Evolutionary conservation across 2,797 vertebrate species (phyloP), one percentile per base, ranked within the genome.

Genomic region (Halcyon smyrnensis): DNA sequence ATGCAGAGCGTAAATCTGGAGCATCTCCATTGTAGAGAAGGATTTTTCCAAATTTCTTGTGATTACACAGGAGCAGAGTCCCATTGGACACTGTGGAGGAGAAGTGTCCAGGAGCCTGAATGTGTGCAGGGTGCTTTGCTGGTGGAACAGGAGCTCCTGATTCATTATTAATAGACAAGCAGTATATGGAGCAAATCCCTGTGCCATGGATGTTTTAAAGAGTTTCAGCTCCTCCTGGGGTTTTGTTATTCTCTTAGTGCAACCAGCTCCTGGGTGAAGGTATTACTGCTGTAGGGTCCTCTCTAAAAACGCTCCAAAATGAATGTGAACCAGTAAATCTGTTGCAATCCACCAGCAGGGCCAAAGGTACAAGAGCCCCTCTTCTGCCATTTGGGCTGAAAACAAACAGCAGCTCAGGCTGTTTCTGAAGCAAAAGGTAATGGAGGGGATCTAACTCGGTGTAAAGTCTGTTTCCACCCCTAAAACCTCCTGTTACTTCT

Each of bases 41-140:
- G 41, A 64, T 67, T 90, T 85, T 18, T 74, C 70, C 41, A 6
- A 30, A 41, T 77, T 84, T 74, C 76, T 63, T 2, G 0, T 34
- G 71, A 41, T 18, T 51, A 32, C 12, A 25, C 12, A 37, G 69
- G 70, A 91, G 21, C 4, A 2, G 37, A n/a, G 24, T 36, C 65
- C 41, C 0, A 0, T 27, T 67, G 70, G 53, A 23, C 11, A 46
- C 36, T 1, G 3, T 2, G 5, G 8, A 34, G 68, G 28, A 0
- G 1, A 73, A 34, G 17, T 48, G 46, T 60, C 15, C 65, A 39
- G 46, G 68, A 94, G n/a, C 18, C 57, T 9, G 2, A 11, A 27
- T 1, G 15, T 21, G 56, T n/a, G 13, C 67, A 51, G 69, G 71
- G 41, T 2, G 4, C 18, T 71, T 41, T 59, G 60, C 50, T 67